A percentile compares a stretch with the other conserved stretches of the same genome.
Evolutionary conservation across 2,797 vertebrate genomes (phyloP).

Genomic region (Ctenosaura bakeri): DNA sequence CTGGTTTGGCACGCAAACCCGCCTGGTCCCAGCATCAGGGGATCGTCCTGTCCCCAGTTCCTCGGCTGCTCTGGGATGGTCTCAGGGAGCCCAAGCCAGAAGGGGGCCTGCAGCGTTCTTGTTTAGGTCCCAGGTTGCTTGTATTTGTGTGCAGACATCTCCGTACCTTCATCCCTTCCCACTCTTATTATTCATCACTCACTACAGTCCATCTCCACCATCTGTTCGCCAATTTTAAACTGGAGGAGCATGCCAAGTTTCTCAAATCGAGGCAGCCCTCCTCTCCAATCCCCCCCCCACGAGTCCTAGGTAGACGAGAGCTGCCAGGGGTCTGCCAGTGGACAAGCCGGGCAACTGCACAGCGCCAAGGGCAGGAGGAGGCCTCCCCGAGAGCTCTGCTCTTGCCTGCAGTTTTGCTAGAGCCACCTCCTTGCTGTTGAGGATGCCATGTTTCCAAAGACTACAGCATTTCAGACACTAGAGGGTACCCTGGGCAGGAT

Average conservation of each 20-base stretch:
- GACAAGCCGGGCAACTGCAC: background rate
- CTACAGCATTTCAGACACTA: background rate
- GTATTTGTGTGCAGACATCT: background rate
- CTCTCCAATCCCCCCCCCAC: background rate
- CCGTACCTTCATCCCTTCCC: background rate
- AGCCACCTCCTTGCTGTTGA: background rate
- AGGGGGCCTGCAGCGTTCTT: background rate
- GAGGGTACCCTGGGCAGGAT: background rate
- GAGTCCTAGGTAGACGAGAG: background rate
- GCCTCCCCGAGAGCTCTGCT: background rate
- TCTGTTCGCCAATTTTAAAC: constrained; percentile 6
- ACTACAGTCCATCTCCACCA: background rate
- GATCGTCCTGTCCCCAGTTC: background rate
- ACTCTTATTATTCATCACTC: background rate
- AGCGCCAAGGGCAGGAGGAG: too few relatives aligned
- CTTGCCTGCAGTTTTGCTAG: background rate
- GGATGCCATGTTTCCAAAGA: too few relatives aligned
- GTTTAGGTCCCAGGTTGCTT: background rate
- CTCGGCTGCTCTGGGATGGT: too few relatives aligned
- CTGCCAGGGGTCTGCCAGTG: background rate
- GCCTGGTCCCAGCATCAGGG: too few relatives aligned
- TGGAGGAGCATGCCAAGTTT: background rate
- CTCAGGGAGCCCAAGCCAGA: background rate
- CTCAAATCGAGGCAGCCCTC: background rate
- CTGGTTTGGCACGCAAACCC: too few relatives aligned